phyloP scores from a whole-genome alignment of 1,140 invertebrate species.

The Drosophila repletoides region DNA sequence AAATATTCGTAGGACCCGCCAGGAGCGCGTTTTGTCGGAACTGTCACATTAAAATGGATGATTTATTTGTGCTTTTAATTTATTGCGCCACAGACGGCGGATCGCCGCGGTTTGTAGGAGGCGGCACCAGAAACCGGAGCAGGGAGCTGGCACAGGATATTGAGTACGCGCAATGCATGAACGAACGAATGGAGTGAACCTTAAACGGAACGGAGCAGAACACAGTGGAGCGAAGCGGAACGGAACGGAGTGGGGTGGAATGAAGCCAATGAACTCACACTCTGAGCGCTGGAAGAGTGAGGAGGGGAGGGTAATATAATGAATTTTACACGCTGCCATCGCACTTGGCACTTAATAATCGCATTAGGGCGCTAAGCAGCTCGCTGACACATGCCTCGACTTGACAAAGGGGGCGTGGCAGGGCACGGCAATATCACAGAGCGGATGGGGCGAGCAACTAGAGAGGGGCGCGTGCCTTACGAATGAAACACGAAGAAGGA shows the following conservation, averaged over 20 bases:
- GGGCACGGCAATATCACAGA: no score
- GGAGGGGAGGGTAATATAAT: constrained; percentile 60
- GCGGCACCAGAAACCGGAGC: constrained; percentile 1
- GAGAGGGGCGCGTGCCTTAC: neutral
- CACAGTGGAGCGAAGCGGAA: no score
- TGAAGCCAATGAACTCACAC: constrained; percentile 37
- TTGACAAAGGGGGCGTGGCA: neutral
- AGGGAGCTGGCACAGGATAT: constrained; percentile 50
- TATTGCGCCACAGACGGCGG: constrained; percentile 67
- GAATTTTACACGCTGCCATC: constrained; percentile 73
- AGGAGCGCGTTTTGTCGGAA: constrained; percentile 63
- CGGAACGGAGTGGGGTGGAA: neutral
- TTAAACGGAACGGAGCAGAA: neutral
- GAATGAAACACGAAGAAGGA: no score
- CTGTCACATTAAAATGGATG: constrained; percentile 81
- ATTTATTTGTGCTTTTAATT: constrained; percentile 78
- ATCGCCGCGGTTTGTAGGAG: constrained; percentile 15
- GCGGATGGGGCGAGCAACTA: neutral
- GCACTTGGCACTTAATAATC: constrained; percentile 79
- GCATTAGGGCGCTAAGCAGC: constrained; percentile 75
- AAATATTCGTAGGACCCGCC: neutral
- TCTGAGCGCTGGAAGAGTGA: no score
- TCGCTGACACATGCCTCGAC: constrained; percentile 50
- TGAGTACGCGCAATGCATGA: constrained; percentile 77
- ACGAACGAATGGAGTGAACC: constrained; percentile 50